phyloP scores from a whole-genome alignment of 92 coral and sea anemone genomes.

The Diadumene lineata region DNA sequence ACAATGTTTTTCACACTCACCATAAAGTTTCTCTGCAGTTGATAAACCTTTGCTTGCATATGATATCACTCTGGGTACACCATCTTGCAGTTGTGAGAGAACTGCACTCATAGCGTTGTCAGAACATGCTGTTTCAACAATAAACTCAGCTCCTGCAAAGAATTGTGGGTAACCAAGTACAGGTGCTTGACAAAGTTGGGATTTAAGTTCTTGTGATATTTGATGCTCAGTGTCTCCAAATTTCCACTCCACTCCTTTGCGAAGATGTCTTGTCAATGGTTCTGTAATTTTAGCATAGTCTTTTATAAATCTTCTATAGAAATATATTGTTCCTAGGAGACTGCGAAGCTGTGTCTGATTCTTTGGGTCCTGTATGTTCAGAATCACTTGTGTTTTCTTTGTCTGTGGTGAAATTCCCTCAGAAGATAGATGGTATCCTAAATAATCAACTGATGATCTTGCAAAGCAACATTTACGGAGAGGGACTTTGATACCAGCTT shows the following conservation, averaged over 20 bases:
- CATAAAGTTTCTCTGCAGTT: conserved; percentile 11
- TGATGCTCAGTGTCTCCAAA: conserved; percentile 2
- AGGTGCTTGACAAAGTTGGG: conserved; percentile 22
- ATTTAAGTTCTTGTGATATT: conserved; percentile 5
- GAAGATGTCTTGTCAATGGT: conserved; percentile 17
- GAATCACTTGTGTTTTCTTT: conserved; percentile 18
- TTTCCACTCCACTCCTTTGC: conserved; percentile 11
- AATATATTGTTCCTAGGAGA: conserved; percentile 4
- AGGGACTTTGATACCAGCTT: neutral
- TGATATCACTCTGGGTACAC: neutral
- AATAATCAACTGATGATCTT: neutral
- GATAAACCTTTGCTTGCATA: conserved; percentile 22
- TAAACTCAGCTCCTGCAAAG: conserved; percentile 5
- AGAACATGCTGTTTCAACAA: conserved; percentile 15
- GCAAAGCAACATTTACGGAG: conserved; percentile 12
- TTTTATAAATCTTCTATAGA: conserved; percentile 14
- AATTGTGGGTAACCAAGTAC: conserved; percentile 22
- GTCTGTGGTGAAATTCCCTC: conserved; percentile 29
- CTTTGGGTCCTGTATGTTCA: conserved; percentile 6
- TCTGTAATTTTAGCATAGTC: conserved; percentile 27
- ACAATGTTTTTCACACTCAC: conserved; percentile 14
- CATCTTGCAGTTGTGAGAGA: conserved; percentile 18
- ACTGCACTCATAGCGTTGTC: conserved; percentile 11
- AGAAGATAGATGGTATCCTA: conserved; percentile 16
- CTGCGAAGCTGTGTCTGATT: conserved; percentile 19